phyloP scores from a whole-genome alignment of 2,797 vertebrate species.

The Enteromius argenteus region DNA sequence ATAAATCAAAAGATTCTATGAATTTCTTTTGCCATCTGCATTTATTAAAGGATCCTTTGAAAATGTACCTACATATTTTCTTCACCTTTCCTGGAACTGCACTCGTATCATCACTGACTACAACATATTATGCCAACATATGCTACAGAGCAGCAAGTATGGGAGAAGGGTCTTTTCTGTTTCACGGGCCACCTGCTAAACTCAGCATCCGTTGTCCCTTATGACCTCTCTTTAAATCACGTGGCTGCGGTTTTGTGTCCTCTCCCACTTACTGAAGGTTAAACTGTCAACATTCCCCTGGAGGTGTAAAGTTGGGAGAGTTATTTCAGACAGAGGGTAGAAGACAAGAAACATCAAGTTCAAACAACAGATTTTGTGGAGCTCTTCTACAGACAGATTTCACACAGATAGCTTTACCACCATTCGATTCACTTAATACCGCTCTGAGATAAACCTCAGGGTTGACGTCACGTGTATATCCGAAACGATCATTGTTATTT shows the following conservation, averaged over 20 bases:
- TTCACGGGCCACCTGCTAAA: conserved; percentile 44
- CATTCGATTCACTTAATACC: not conserved
- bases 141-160: conserved; percentile 19
- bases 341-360: conserved; percentile 23
- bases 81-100: not conserved
- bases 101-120: not conserved
- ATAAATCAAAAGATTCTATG: not conserved
- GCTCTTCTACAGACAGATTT: not conserved
- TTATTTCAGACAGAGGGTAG: conserved; percentile 31
- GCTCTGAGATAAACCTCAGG: not conserved
- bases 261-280: conserved; percentile 49
- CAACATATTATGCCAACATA: conserved; percentile 14
- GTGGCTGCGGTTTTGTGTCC: conserved; percentile 23
- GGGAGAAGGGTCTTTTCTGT: conserved; percentile 14
- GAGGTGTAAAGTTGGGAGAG: conserved; percentile 39
- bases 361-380: conserved; percentile 11
- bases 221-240: conserved; percentile 37
- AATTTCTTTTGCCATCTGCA: not conserved
- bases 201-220: conserved; percentile 37
- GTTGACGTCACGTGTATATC: not conserved
- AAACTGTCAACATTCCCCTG: conserved; percentile 35
- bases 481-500: not conserved
- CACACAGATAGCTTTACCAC: not conserved
- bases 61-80: not conserved
- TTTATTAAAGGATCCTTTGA: not conserved